These are phyloP conservation scores for Pterostichus madidus DNA, from an alignment of 2,888 invertebrate species.

Conservation along the genomic window DNA sequence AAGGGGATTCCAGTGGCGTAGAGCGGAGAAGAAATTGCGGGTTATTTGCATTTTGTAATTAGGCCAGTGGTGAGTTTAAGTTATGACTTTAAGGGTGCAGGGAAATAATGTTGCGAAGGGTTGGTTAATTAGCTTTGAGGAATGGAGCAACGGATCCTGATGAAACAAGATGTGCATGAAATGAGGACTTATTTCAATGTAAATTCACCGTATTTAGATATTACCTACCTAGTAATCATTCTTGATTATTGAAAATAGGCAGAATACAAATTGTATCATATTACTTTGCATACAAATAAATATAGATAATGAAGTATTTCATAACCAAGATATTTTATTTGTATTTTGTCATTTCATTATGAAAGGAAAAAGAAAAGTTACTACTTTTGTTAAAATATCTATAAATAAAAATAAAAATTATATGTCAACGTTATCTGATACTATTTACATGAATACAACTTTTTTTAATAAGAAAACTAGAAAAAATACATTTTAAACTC, in stretches of 20 bases:
- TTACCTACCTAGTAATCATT: neutral
- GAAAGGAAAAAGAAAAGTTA: too few species aligned
- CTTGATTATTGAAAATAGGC: conserved; percentile 39
- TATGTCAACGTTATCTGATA: too few species aligned
- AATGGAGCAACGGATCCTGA: conserved; percentile 21
- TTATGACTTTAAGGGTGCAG: conserved; percentile 45
- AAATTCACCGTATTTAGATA: conserved; percentile 8
- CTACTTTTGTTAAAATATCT: too few species aligned
- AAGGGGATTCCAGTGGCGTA: conserved; percentile 20
- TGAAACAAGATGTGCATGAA: conserved; percentile 46
- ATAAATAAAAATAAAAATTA: too few species aligned
- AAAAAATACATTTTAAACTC: too few species aligned
- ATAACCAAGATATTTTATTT: too few species aligned
- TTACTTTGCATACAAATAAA: conserved; percentile 22
- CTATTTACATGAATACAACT: too few species aligned
- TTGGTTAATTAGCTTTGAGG: conserved; percentile 53
- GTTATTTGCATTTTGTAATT: conserved; percentile 59
- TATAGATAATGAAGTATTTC: neutral
- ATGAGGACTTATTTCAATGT: conserved; percentile 47
- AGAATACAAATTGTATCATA: neutral
- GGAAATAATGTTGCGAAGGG: conserved; percentile 49
- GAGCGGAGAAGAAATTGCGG: conserved; percentile 33
- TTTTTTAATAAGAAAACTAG: too few species aligned
- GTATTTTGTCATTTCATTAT: too few species aligned
- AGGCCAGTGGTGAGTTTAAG: conserved; percentile 53